Percentiles rank a stretch among this genome's conserved stretches.
Conservation (phyloP, 2,113 vertebrate species). For the Electrona antarctica region DNA sequence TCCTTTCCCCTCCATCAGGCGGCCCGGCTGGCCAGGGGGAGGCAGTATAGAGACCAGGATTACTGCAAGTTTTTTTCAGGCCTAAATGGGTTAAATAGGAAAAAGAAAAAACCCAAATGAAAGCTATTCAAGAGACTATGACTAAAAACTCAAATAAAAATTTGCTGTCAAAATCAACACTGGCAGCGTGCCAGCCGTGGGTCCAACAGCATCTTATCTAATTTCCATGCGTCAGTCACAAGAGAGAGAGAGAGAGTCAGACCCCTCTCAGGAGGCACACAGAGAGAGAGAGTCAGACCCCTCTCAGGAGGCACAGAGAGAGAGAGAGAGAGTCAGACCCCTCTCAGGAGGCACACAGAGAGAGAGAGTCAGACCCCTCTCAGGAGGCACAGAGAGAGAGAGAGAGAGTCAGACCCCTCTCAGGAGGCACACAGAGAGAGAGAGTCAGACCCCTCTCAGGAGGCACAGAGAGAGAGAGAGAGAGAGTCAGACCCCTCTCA, state of each 20-base stretch:
- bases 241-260: conserved; percentile 22
- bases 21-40: no score
- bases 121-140: no score
- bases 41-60: no score
- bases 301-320: conserved; percentile 54
- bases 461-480: neutral
- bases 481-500: conserved; percentile 56
- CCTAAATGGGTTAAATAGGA: no score
- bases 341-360: conserved; percentile 54
- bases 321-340: conserved; percentile 34
- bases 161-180: no score
- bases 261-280: conserved; percentile 59
- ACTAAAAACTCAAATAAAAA: no score
- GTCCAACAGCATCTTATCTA: conserved; percentile 62
- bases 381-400: conserved; percentile 37
- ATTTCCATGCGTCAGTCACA: conserved; percentile 73
- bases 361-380: conserved; percentile 50
- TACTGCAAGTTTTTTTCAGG: no score
- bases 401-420: conserved; percentile 50
- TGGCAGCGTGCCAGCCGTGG: conserved; percentile 56
- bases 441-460: conserved; percentile 60
- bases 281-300: conserved; percentile 34
- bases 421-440: conserved; percentile 37
- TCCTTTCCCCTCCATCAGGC: no score
- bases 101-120: no score